Evolutionary conservation across 1,140 invertebrate species (phyloP).

Genomic region (Drosophila sechellia): DNA sequence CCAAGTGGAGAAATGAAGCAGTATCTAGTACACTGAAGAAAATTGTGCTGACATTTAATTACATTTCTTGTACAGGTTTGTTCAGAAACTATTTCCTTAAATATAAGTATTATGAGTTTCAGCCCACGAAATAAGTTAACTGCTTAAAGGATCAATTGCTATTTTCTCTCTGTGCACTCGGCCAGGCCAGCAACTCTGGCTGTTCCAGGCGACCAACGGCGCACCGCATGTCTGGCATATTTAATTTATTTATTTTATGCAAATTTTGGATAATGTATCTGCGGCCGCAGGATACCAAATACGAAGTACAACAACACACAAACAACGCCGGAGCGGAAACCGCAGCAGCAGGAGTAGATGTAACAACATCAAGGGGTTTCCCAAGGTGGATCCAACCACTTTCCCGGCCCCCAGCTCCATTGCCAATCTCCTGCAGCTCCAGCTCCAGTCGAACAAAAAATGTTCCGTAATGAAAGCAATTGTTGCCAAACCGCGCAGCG

Average conservation of each 20-base stretch:
- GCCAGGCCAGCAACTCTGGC: constrained; percentile 47
- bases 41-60: not conserved
- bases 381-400: constrained; percentile 56
- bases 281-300: constrained; percentile 79
- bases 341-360: constrained; percentile 56
- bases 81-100: not conserved
- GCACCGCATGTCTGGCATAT: constrained; percentile 84
- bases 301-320: constrained; percentile 55
- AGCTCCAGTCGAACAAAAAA: constrained; percentile 45
- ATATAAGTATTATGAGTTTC: no score
- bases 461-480: constrained; percentile 79
- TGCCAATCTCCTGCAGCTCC: constrained; percentile 12
- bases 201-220: constrained; percentile 60
- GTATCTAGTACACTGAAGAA: constrained; percentile 16
- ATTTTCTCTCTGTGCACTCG: constrained; percentile 16
- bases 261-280: constrained; percentile 84
- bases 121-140: no score
- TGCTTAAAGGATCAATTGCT: not conserved
- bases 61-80: not conserved
- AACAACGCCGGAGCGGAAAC: constrained; percentile 45
- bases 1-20: constrained; percentile 49
- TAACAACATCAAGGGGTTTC: constrained; percentile 74
- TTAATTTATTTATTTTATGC: constrained; percentile 85
- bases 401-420: not conserved
- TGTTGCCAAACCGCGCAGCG: constrained; percentile 79